Base-by-base conservation (phyloP, 2,888 invertebrate genomes). In the Anthophora plumipes region DNA sequence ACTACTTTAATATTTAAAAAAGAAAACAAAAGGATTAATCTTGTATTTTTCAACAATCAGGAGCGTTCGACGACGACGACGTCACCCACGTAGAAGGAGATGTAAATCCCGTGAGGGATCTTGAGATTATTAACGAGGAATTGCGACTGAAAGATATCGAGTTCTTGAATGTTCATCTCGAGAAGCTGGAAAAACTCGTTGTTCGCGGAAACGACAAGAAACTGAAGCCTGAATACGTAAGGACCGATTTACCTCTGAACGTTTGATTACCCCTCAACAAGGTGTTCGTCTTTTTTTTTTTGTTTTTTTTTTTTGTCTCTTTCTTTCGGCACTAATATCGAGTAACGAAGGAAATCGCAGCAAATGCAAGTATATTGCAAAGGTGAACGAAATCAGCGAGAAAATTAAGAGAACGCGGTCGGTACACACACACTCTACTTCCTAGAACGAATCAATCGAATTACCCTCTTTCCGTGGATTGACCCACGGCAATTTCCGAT, bases 41-140 rank as follows among this genome's bases (percentile, higher is more conserved):
- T 31, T 8, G 67, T 17, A 37, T 63, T 25, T 31, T 54, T 43
- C 39, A 3, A 57, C 14, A 0, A 37, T 76, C 90, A 98, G 98
- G 98, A 91, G 98, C 98, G 11, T 99, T 99, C 93, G 99, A 99
- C 84, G 99, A 99, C 91, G 98, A 98, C 73, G 99, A 99, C 91
- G 99, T 99, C 0, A 98, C 98, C 64, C 99, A 99, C 93, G 97
- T 99, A 0, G 99, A 99, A 93, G 99, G 99, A 0, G 99, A 99
- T 82, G 99, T 99, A 2, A 97, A 99, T 93, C 99, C 99, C 0
- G 96, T 99, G 0, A 95, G 99, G 72, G 99, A 99, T 94, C 94
- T 99, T 91, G 98, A 98, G 90, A 99, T 99, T 71, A 99, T 99
- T 91, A 96, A 96, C 82, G 98, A 99, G 92, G 99, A 99, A 93